phyloP scores from a whole-genome alignment of 64 coral and sea anemone species.

The Stichodactyla mertensii region DNA sequence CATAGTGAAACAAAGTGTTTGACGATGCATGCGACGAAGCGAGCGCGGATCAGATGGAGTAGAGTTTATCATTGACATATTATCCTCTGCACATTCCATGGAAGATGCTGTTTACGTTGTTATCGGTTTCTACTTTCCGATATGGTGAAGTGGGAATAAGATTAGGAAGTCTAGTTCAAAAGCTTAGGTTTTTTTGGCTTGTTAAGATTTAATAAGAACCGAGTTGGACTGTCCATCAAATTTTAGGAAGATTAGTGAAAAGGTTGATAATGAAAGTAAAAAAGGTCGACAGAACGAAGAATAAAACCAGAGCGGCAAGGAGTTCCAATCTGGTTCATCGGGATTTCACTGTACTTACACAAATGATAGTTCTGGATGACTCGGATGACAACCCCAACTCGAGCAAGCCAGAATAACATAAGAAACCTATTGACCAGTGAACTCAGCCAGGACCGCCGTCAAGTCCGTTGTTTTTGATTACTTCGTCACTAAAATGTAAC shows the following conservation, averaged over 20 bases:
- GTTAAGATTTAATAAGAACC: conserved; percentile 20
- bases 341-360: neutral
- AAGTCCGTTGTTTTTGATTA: neutral
- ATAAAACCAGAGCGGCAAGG: neutral
- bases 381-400: neutral
- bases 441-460: too few relatives aligned
- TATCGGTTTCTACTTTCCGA: conserved; percentile 2
- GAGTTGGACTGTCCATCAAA: conserved; percentile 15
- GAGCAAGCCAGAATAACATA: neutral
- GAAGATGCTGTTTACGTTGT: neutral
- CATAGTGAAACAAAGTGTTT: neutral
- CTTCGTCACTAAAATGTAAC: neutral
- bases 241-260: conserved; percentile 11
- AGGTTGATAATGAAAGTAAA: conserved; percentile 12
- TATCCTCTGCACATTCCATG: conserved; percentile 10
- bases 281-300: neutral
- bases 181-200: conserved; percentile 15
- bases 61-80: neutral
- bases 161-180: conserved; percentile 24
- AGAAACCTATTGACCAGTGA: too few relatives aligned
- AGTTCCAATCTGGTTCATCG: neutral
- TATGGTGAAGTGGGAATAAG: conserved; percentile 9
- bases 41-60: neutral
- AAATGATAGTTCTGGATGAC: neutral
- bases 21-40: neutral